Conservation (phyloP, 2,797 vertebrate genomes). For the Kryptopterus vitreolus region DNA sequence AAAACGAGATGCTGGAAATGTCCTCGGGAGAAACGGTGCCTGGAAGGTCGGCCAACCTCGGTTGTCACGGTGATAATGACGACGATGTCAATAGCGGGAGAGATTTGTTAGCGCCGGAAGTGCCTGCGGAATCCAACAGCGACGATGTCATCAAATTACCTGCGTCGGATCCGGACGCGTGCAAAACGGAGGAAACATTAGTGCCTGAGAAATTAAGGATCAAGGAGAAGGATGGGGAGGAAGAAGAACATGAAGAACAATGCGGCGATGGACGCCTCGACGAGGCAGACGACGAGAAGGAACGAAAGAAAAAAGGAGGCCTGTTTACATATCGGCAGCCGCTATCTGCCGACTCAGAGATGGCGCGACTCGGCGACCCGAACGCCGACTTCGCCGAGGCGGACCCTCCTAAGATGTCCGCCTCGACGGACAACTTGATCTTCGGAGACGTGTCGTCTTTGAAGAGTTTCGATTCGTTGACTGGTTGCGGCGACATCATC, state of each 20-base stretch:
- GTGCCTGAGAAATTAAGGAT: constrained; percentile 55
- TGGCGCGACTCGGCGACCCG: constrained; percentile 62
- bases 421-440: constrained; percentile 78
- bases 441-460: constrained; percentile 90
- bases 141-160: constrained; percentile 33
- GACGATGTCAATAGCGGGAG: constrained; percentile 64
- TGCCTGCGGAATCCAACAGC: constrained; percentile 69
- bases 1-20: constrained; percentile 72
- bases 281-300: constrained; percentile 43
- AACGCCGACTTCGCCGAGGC: constrained; percentile 60
- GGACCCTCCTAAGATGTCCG: constrained; percentile 66
- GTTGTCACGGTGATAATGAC: constrained; percentile 40
- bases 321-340: constrained; percentile 53
- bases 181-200: constrained; percentile 54
- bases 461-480: constrained; percentile 97
- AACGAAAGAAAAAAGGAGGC: constrained; percentile 36
- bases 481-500: constrained; percentile 95
- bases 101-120: constrained; percentile 66
- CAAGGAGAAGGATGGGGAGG: constrained; percentile 54
- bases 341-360: constrained; percentile 61
- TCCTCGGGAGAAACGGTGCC: constrained; percentile 62
- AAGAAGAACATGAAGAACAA: constrained; percentile 4
- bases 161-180: constrained; percentile 62
- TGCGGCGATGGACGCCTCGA: constrained; percentile 36
- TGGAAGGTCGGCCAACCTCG: constrained; percentile 56